Base-by-base conservation (phyloP, 2,888 invertebrate genomes). In the Hybos culiciformis region DNA sequence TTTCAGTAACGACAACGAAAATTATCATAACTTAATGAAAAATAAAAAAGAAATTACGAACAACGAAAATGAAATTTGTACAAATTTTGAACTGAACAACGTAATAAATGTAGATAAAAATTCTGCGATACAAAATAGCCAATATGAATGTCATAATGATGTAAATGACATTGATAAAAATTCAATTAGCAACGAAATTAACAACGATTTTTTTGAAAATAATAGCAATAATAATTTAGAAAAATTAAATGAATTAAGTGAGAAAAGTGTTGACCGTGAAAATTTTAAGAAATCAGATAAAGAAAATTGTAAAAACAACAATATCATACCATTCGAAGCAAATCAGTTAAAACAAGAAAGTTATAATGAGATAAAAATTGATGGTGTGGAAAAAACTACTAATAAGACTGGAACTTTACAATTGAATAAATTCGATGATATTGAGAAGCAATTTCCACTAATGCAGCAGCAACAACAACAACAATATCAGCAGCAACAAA, bases 181-280 rank as follows among this genome's bases (percentile, higher is more conserved):
- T 53, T 52, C 48, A 52, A 46, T 51, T 52, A 49, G 43, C 43
- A 44, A 52, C n/a, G n/a, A n/a, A n/a, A n/a, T n/a, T n/a, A n/a
- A n/a, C n/a, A n/a, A n/a, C n/a, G n/a, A n/a, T n/a, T n/a, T n/a
- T n/a, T n/a, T n/a, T n/a, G 53, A 51, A 54, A 54, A 51, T 53
- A 50, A 50, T 48, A 51, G 51, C 42, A 41, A 43, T 41, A 26
- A 8, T 11, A 26, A 11, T n/a, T n/a, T n/a, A n/a, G n/a, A n/a
- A n/a, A n/a, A n/a, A n/a, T n/a, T n/a, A n/a, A n/a, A n/a, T n/a
- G n/a, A n/a, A n/a, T n/a, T n/a, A n/a, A n/a, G n/a, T n/a, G n/a
- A n/a, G n/a, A n/a, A n/a, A n/a, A n/a, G n/a, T n/a, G n/a, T n/a
- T n/a, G n/a, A n/a, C n/a, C n/a, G n/a, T n/a, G n/a, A n/a, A n/a